phyloP scores from a whole-genome alignment of 2,797 vertebrate genomes.

The Hydrophis major region DNA sequence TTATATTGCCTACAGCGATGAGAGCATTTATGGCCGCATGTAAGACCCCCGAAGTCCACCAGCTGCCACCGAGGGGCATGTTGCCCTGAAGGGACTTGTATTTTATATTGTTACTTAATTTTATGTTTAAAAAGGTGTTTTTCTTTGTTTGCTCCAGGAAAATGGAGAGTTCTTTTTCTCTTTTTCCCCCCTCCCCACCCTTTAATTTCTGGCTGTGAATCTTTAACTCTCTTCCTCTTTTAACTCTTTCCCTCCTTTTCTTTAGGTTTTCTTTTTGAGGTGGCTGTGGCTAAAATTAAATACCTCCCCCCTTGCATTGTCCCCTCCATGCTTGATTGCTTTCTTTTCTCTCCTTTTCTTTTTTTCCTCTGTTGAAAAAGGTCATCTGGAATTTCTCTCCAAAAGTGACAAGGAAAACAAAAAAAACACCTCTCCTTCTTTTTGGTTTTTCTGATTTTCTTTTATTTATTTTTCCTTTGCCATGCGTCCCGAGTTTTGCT shows the following conservation, averaged over 20 bases:
- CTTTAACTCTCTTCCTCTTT: neutral
- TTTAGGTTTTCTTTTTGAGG: neutral
- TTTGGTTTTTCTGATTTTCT: neutral
- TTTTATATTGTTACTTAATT: conserved; percentile 40
- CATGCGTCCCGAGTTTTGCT: neutral
- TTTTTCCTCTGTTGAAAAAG: neutral
- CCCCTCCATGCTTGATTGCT: neutral
- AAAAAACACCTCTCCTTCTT: rapidly evolving
- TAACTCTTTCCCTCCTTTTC: too few species aligned
- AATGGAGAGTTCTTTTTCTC: neutral
- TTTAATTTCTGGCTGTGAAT: neutral
- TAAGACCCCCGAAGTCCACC: conserved; percentile 38
- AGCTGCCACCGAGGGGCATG: conserved; percentile 22
- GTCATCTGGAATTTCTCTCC: neutral
- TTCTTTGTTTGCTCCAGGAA: neutral
- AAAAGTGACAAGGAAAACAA: neutral
- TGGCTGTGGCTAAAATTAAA: neutral
- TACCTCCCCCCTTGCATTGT: neutral
- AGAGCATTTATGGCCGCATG: conserved; percentile 87
- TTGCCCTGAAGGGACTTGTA: conserved; percentile 48
- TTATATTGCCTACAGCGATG: conserved; percentile 95
- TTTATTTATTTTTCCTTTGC: neutral
- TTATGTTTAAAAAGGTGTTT: neutral
- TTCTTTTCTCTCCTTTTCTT: neutral
- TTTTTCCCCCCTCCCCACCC: rapidly evolving